These are phyloP conservation scores for Premnoplex brunnescens DNA, from an alignment of 2,797 vertebrate species.

Conservation along the genomic window DNA sequence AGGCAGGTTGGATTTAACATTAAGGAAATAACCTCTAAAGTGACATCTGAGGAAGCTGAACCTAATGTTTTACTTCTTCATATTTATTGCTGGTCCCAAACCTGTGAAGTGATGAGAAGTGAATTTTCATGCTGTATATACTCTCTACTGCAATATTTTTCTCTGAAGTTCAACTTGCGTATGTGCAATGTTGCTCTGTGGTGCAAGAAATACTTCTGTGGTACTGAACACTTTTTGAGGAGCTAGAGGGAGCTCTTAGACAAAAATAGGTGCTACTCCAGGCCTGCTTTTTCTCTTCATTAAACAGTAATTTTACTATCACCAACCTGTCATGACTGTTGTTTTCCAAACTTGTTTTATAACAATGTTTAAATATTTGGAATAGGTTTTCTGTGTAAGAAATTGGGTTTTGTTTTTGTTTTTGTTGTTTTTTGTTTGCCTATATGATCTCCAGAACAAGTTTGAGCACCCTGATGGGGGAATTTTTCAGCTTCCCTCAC, in stretches of 20 bases:
- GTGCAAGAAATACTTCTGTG: background rate
- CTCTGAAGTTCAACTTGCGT: rapidly evolving
- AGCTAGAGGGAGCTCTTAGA: conserved; percentile 72
- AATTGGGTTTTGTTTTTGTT: background rate
- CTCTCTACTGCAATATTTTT: background rate
- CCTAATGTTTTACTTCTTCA: background rate
- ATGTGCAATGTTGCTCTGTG: background rate
- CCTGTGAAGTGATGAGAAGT: background rate
- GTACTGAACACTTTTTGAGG: background rate
- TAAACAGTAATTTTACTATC: background rate
- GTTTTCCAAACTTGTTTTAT: background rate
- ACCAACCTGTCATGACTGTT: background rate
- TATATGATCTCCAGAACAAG: background rate
- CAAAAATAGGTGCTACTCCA: background rate
- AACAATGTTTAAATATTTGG: background rate
- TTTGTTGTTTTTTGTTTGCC: background rate
- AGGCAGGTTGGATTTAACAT: background rate
- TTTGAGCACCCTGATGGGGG: background rate
- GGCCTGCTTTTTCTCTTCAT: background rate
- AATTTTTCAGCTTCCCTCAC: background rate
- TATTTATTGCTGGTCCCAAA: background rate
- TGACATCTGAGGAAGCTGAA: background rate
- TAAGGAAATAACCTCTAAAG: background rate
- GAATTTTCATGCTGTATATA: background rate
- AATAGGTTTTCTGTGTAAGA: background rate